Evolutionary conservation across 2,888 invertebrate genomes (phyloP).

Genomic region (Chrysolina haemoptera): DNA sequence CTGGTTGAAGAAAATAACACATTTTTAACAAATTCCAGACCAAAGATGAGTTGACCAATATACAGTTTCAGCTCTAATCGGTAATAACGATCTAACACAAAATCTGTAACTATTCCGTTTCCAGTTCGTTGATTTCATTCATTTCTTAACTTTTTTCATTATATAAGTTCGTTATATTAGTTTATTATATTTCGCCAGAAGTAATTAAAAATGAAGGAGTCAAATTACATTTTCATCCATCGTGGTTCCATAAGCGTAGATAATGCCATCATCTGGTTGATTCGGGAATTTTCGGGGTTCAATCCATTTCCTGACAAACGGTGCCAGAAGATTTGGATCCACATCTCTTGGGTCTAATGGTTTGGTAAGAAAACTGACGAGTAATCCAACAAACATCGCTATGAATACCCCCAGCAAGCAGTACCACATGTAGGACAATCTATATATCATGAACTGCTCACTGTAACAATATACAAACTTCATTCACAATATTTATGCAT

Average conservation of each 20-base stretch:
- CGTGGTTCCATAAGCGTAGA: constrained; percentile 67
- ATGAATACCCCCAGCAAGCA: constrained; percentile 80
- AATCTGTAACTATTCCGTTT: no score
- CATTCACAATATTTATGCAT: no score
- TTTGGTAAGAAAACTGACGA: constrained; percentile 80
- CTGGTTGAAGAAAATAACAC: no score
- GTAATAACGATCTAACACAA: no score
- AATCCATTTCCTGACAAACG: constrained; percentile 75
- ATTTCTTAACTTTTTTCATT: no score
- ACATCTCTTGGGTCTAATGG: constrained; percentile 72
- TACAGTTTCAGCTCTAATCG: no score
- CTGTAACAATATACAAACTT: constrained; percentile 67
- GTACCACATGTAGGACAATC: constrained; percentile 85
- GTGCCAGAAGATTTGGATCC: constrained; percentile 76
- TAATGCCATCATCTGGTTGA: constrained; percentile 64
- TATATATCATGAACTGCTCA: constrained; percentile 75
- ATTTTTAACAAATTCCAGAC: no score
- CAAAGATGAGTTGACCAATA: no score
- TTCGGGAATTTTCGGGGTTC: constrained; percentile 64
- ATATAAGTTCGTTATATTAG: no score
- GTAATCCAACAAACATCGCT: constrained; percentile 76
- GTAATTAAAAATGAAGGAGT: no score
- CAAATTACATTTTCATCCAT: constrained; percentile 1
- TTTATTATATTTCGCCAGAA: no score
- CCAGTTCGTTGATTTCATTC: no score